Conservation (phyloP, 1,140 invertebrate genomes). For the Meteorus sp. region DNA sequence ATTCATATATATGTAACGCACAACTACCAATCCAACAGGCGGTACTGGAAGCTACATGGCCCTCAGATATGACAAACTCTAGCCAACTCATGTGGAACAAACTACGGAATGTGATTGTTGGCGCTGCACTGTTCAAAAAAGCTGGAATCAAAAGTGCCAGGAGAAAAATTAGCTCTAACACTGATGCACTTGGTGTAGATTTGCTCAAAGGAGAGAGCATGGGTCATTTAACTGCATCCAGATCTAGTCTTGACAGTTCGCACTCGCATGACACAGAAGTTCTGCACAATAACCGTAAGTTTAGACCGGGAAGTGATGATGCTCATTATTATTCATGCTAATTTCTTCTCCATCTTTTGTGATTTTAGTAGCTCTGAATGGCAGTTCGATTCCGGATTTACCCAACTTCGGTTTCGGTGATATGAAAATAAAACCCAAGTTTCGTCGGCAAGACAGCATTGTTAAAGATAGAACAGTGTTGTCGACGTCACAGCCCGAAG, state of each 20-base stretch:
- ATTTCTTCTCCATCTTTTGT: constrained; percentile 3
- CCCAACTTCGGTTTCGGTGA: constrained; percentile 50
- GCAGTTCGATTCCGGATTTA: constrained; percentile 55
- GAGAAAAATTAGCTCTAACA: constrained; percentile 52
- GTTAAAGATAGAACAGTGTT: constrained; percentile 49
- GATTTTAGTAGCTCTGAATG: constrained; percentile 46
- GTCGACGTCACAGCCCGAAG: constrained; percentile 42
- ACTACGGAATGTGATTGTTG: constrained; percentile 87
- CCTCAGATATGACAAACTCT: constrained; percentile 79
- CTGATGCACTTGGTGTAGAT: constrained; percentile 41
- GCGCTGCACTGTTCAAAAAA: constrained; percentile 82
- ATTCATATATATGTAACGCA: too few species aligned
- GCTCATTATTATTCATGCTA: background rate
- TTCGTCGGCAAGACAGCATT: constrained; percentile 54
- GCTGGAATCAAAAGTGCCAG: constrained; percentile 66
- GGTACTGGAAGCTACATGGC: constrained; percentile 94
- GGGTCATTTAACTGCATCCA: constrained; percentile 49
- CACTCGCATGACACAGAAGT: constrained; percentile 56
- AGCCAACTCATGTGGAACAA: constrained; percentile 92
- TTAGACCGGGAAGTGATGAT: too few species aligned
- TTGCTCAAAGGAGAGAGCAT: constrained; percentile 48
- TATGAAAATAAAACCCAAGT: constrained; percentile 51
- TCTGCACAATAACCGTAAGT: constrained; percentile 51
- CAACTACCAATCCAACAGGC: constrained; percentile 55
- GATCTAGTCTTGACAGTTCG: constrained; percentile 54